Evolutionary conservation across 2,113 vertebrate genomes (phyloP), one percentile per base, ranked within the genome.

Genomic region (Rutilus rutilus): DNA sequence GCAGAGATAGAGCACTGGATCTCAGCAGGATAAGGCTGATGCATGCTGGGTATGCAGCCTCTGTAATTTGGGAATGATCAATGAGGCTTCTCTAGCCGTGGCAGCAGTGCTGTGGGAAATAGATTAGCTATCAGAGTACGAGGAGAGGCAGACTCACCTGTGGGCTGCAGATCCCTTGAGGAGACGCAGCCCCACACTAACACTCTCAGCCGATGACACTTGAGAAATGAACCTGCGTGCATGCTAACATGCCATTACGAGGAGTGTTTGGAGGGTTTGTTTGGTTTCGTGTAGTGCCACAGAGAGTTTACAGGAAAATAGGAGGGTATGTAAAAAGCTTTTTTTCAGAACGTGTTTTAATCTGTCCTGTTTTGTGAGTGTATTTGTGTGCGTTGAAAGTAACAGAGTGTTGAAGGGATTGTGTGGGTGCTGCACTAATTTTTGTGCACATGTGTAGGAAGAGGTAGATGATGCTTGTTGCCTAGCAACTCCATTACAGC

Each of bases 391-490:
- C 25, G 45, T 67, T 78, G 60, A 39, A 67, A 42, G 74, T 54
- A 67, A 60, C 77, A 79, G 30, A 75, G n/a, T 77, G 59, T 65
- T 80, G 27, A 52, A 50, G 82, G 76, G 67, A 54, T n/a, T 82
- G 87, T 78, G 87, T 86, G 84, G 75, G 79, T 78, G 79, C 33
- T 82, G 86, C 45, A 73, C 81, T 42, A 71, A 77, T 81, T 54
- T 86, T 82, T 65, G 62, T 84, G 76, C 89, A 87, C 78, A 82
- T 90, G 92, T 94, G 92, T 92, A 92, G 92, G 93, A 91, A 88
- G 91, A 92, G 84, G 86, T 64, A 86, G 87, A 91, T 89, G 92
- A 93, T 92, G 91, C 93, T 90, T 93, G 95, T 95, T 93, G 90
- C 95, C 88, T 93, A 94, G 95, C 94, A 94, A 95, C 93, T 79